phyloP scores from a whole-genome alignment of 2,797 vertebrate genomes.

The Gymnodraco acuticeps region DNA sequence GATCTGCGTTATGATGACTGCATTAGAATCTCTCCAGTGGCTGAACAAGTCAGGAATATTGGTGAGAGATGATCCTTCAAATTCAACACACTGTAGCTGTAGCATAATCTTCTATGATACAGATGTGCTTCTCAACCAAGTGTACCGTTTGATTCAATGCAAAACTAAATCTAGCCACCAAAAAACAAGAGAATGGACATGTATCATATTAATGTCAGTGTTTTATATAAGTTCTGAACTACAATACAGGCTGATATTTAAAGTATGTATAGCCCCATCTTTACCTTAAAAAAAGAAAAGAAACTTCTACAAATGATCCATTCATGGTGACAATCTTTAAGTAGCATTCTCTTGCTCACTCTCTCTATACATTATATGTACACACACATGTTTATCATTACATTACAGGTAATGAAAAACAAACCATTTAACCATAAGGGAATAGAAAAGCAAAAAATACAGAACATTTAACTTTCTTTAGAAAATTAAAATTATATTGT shows the following conservation, averaged over 20 bases:
- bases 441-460: conserved; percentile 74
- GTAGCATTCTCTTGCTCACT: conserved; percentile 56
- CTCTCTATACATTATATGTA: conserved; percentile 78
- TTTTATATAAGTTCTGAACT: conserved; percentile 69
- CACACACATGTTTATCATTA: conserved; percentile 70
- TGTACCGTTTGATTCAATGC: conserved; percentile 41
- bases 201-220: conserved; percentile 62
- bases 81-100: conserved; percentile 40
- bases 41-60: conserved; percentile 24
- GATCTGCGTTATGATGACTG: conserved; percentile 25
- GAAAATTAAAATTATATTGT: conserved; percentile 67
- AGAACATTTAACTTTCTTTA: conserved; percentile 59
- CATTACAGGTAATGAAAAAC: conserved; percentile 65
- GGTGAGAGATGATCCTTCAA: conserved; percentile 38
- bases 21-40: conserved; percentile 23
- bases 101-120: conserved; percentile 41
- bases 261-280: conserved; percentile 53
- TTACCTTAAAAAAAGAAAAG: conserved; percentile 53
- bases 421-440: conserved; percentile 57
- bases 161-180: conserved; percentile 57
- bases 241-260: conserved; percentile 73
- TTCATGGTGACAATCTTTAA: conserved; percentile 72
- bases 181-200: conserved; percentile 61
- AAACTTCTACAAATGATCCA: conserved; percentile 43
- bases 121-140: conserved; percentile 50